Evolutionary conservation across 2,797 vertebrate genomes (phyloP).

Genomic region (Poecilia velifera): DNA sequence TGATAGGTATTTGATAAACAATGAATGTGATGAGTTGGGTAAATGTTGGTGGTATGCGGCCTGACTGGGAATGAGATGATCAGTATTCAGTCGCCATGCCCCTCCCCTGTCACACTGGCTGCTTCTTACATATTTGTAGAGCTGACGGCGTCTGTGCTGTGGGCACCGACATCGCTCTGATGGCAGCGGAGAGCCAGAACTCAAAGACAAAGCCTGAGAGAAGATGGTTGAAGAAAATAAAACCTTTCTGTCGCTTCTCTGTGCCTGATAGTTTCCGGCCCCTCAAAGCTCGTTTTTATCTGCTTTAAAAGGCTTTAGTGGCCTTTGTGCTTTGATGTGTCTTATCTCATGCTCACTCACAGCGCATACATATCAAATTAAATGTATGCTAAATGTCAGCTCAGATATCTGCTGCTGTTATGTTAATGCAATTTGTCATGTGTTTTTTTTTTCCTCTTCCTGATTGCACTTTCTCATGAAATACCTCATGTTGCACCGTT

Average conservation of each 20-base stretch:
- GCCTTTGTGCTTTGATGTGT: constrained; percentile 47
- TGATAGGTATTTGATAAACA: constrained; percentile 55
- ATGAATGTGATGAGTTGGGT: constrained; percentile 64
- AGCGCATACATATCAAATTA: constrained; percentile 57
- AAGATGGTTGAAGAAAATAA: constrained; percentile 37
- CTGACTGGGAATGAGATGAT: constrained; percentile 69
- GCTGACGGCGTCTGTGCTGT: constrained; percentile 56
- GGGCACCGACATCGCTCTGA: constrained; percentile 50
- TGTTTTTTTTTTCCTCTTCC: constrained; percentile 9
- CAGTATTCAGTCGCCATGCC: constrained; percentile 68
- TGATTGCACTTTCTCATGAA: constrained; percentile 35
- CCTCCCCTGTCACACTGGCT: constrained; percentile 65
- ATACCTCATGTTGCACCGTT: constrained; percentile 47
- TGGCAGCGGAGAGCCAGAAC: constrained; percentile 53
- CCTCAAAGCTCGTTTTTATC: constrained; percentile 54
- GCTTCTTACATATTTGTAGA: constrained; percentile 74
- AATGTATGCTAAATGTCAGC: constrained; percentile 57
- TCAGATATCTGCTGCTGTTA: constrained; percentile 28
- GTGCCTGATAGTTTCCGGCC: constrained; percentile 41
- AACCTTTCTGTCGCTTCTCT: constrained; percentile 43
- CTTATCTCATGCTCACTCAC: constrained; percentile 53
- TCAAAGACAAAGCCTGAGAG: constrained; percentile 59
- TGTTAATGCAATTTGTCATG: constrained; percentile 39
- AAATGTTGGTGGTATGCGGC: constrained; percentile 46
- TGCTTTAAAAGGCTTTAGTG: constrained; percentile 43